A percentile compares a stretch with the other conserved stretches of the same genome.
These are phyloP conservation scores for Protonemura montana DNA, from an alignment of 2,888 invertebrate genomes.

Conservation along the genomic window DNA sequence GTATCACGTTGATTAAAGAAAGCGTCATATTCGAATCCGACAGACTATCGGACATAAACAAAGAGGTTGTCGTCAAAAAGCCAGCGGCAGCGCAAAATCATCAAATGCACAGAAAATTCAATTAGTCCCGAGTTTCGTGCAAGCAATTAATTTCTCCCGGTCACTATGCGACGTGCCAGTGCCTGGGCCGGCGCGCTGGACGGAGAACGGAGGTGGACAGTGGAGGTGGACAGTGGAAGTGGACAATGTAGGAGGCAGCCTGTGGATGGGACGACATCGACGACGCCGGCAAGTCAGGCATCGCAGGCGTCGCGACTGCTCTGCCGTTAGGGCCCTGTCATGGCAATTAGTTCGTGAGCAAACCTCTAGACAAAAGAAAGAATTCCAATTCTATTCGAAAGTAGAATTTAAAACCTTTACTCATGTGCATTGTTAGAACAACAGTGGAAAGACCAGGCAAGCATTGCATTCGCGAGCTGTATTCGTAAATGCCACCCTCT, in stretches of 20 bases:
- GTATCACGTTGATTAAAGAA: neutral
- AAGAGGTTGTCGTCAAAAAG: neutral
- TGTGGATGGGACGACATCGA: neutral
- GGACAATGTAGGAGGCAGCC: neutral
- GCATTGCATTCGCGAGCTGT: neutral
- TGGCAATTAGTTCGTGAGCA: constrained; percentile 28
- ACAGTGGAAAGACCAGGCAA: neutral
- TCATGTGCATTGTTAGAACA: neutral
- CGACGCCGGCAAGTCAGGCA: too few relatives aligned
- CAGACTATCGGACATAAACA: neutral
- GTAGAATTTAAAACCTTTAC: constrained; percentile 27
- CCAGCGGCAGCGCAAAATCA: neutral
- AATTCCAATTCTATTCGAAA: constrained; percentile 36
- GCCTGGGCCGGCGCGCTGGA: too few relatives aligned
- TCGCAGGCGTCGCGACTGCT: too few relatives aligned
- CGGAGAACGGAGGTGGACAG: neutral
- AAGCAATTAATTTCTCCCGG: neutral
- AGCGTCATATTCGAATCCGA: neutral
- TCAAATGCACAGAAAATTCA: neutral
- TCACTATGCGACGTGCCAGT: neutral
- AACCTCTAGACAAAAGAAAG: constrained; percentile 34
- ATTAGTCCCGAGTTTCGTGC: neutral
- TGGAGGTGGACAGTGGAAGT: neutral
- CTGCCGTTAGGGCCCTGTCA: neutral
- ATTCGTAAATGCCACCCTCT: neutral